phyloP scores from a whole-genome alignment of 2,113 vertebrate genomes.

The Atrichornis clamosus region DNA sequence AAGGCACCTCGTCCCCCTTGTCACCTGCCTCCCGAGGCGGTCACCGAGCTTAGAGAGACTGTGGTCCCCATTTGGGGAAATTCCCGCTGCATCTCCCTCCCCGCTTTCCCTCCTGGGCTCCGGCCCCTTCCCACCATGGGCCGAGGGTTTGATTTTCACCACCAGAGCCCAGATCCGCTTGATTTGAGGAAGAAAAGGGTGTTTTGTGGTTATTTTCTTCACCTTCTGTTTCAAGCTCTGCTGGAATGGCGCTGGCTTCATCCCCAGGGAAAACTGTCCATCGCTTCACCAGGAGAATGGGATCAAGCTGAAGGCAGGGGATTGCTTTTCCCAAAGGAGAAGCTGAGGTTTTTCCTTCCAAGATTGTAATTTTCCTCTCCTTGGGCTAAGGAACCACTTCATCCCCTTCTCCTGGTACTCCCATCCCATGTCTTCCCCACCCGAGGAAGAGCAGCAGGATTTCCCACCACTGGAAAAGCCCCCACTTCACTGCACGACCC shows the following conservation, averaged over 20 bases:
- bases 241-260: neutral
- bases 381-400: neutral
- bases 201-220: neutral
- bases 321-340: neutral
- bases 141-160: neutral
- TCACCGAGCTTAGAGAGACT: neutral
- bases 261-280: neutral
- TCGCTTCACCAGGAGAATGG: rapidly evolving
- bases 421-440: rapidly evolving
- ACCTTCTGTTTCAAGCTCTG: neutral
- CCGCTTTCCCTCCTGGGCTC: neutral
- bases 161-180: neutral
- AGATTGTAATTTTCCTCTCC: neutral
- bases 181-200: constrained; percentile 37
- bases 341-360: neutral
- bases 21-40: neutral
- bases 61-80: neutral
- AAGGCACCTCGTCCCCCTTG: neutral
- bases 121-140: neutral
- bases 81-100: neutral
- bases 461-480: neutral
- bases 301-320: neutral
- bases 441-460: neutral
- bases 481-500: neutral
- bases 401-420: neutral